A percentile compares a stretch with the other conserved stretches of the same genome.
Evolutionary conservation across 2,113 vertebrate genomes (phyloP).

Genomic region (Galeopterus variegatus): DNA sequence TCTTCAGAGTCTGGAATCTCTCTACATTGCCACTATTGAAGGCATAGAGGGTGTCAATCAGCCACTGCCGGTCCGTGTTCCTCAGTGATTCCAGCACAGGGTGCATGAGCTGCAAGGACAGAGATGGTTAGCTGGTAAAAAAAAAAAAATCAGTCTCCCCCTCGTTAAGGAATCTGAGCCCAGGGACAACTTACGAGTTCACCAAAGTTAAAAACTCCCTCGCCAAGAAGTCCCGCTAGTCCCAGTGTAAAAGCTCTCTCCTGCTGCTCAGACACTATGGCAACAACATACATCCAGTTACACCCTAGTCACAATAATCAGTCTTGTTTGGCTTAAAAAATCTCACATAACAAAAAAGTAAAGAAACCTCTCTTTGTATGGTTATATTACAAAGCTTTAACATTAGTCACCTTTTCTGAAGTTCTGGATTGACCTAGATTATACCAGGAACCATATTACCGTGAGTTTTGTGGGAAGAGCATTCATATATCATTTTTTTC

Average conservation of each 20-base stretch:
- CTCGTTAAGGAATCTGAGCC: not conserved
- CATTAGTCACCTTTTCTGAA: not conserved
- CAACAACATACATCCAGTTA: conserved; percentile 9
- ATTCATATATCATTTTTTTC: not conserved
- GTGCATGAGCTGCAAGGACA: conserved; percentile 95
- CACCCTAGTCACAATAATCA: not conserved
- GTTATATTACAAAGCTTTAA: not conserved
- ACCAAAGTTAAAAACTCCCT: conserved; percentile 99
- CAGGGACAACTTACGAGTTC: conserved; percentile 92
- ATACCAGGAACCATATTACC: accelerated
- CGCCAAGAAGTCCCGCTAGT: conserved; percentile 96
- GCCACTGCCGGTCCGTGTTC: conserved; percentile 97
- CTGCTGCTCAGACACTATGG: conserved; percentile 96
- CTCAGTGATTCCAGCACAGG: conserved; percentile 96
- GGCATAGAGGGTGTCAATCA: conserved; percentile 97
- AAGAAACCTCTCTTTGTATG: not conserved
- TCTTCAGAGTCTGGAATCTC: conserved; percentile 95
- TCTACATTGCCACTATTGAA: conserved; percentile 98
- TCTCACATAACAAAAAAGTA: not conserved
- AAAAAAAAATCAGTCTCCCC: accelerated
- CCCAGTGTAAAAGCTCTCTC: conserved; percentile 98
- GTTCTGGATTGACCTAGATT: accelerated
- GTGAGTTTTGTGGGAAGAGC: not conserved
- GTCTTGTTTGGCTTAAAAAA: not conserved
- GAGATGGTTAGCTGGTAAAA: not conserved